Evolutionary conservation across 1,140 invertebrate species (phyloP), one percentile per base, ranked within the genome.

Genomic region (Macrocentrus cingulum): DNA sequence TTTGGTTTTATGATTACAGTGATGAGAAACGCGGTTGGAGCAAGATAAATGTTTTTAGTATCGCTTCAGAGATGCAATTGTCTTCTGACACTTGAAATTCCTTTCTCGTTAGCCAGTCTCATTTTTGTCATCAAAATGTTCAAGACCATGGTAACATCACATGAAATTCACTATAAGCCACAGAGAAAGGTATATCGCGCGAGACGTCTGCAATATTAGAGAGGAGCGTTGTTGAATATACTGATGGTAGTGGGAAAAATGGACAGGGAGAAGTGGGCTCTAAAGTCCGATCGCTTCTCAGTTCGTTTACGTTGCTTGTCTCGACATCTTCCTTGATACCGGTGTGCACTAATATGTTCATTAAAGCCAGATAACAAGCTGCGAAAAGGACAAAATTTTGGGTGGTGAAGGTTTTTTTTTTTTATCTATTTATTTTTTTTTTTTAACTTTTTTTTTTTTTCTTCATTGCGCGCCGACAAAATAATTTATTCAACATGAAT

Each of bases 161-260:
- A 22, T 29, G 50, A 20, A 18, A 64, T 63, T 65, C 60, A 65
- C 59, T 61, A n/a, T n/a, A n/a, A 62, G 61, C 59, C 65, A n/a
- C n/a, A 74, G 76, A 76, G 74, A 76, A 76, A 78, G 76, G 76
- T 76, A 72, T 69, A 66, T 69, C 67, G 68, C n/a, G n/a, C 66
- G 46, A 44, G 37, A 36, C 72, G 66, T 61, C 42, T 66, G 51
- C 56, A 58, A 75, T 71, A 75, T 76, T 76, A 76, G 75, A 77
- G 75, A 75, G 74, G 74, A 74, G 70, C 73, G 71, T 74, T 68
- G 66, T 32, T 57, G 56, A 58, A 55, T 46, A 59, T 62, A 61
- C 64, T 67, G 62, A 70, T 72, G 70, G 73, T 70, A 66, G 71
- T 62, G 66, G 29, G 20, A 51, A 37, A 34, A 18, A 22, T 45